Base-by-base conservation (phyloP, 1,140 invertebrate genomes). In the Lineus longissimus region DNA sequence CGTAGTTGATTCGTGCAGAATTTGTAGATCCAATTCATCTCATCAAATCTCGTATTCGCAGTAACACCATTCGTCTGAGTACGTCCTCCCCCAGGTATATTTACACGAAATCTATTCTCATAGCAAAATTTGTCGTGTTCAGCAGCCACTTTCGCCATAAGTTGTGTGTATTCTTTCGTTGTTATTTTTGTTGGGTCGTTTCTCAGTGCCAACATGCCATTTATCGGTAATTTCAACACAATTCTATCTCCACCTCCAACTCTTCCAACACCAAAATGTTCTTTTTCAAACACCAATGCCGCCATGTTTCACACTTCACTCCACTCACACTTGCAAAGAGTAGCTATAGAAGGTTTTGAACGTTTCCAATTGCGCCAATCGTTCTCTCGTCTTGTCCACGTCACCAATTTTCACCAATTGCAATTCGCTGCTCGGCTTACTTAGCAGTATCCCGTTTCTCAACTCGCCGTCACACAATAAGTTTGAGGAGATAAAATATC, bases 151-250 rank as follows among this genome's bases (percentile, higher is more conserved):
- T 11, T 43, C 11, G 11, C 40, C 40, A 43, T 43, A 43, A 43
- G 40, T 43, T 43, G 40, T 19, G 19, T 13, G 40, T 43, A 43
- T 11, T 43, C 19, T 43, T 19, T 19, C 19, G 40, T 43, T 11
- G 40, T 43, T 43, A 43, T 43, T 43, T 43, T 43, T 43, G 40
- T 43, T 43, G 40, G 40, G 40, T 43, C 40, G 19, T 43, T 43
- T 43, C 19, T 43, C 40, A 43, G 11, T 43, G 40, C 40, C 40
- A 43, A 43, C 40, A 43, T 43, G 40, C 40, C 40, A 43, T 19
- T 19, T 43, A 43, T 43, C 40, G 40, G 40, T 43, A 43, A 43
- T 43, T 43, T 43, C 40, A 43, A 43, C 40, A 43, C 40, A 19
- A 11, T 43, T 43, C 40, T 11, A 43, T 43, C 40, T 13, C 40